phyloP scores from a whole-genome alignment of 1,140 invertebrate species.

The Latrodectus geometricus region DNA sequence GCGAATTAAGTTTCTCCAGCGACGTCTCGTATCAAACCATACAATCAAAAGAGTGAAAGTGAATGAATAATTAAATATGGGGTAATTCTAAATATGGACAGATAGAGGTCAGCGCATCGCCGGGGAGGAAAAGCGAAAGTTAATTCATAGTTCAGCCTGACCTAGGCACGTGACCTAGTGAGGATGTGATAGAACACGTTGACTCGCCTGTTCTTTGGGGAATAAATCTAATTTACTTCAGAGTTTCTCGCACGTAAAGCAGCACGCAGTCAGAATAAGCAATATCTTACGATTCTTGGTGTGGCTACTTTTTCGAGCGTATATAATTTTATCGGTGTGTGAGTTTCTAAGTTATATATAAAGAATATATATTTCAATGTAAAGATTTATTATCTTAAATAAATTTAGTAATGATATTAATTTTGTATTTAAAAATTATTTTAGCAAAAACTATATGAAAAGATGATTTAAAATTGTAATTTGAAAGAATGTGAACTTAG shows the following conservation, averaged over 20 bases:
- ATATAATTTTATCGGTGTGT: background rate
- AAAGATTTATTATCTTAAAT: no score
- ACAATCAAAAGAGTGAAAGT: background rate
- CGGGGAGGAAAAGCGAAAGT: slow-evolving; percentile 9
- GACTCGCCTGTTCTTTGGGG: background rate
- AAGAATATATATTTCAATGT: no score
- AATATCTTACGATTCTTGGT: background rate
- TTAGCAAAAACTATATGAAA: no score
- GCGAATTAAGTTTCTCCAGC: background rate
- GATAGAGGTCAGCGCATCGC: slow-evolving; percentile 33
- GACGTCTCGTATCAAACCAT: background rate
- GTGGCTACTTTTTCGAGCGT: background rate
- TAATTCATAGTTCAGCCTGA: slow-evolving; percentile 39
- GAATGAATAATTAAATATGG: slow-evolving; percentile 5
- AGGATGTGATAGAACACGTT: background rate
- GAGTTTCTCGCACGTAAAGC: background rate
- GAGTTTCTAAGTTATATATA: background rate
- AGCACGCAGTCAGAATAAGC: background rate
- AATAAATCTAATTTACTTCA: background rate
- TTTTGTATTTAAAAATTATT: no score
- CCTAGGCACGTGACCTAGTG: slow-evolving; percentile 38
- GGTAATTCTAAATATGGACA: slow-evolving; percentile 42
- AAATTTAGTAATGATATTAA: no score
- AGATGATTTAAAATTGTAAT: no score
- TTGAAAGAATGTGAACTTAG: no score